Evolutionary conservation across 1,140 invertebrate genomes (phyloP).

Genomic region (Dysdera silvatica): DNA sequence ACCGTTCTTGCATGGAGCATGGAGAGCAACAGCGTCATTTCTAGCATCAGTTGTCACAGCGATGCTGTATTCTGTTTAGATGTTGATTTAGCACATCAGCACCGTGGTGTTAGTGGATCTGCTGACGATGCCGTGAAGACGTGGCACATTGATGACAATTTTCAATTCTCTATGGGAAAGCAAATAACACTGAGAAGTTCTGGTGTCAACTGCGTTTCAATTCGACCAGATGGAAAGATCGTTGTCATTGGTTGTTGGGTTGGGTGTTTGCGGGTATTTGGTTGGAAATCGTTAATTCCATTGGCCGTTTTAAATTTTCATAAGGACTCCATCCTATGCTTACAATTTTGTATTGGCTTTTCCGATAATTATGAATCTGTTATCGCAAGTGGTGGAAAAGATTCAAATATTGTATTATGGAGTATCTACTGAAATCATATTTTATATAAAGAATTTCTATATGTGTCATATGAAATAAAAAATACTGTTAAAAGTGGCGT

Average conservation of each 20-base stretch:
- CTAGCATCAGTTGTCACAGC: neutral
- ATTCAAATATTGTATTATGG: constrained; percentile 30
- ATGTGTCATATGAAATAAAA: no score
- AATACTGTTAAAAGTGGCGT: no score
- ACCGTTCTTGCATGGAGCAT: constrained; percentile 14
- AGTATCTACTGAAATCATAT: constrained; percentile 25
- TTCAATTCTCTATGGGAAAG: neutral
- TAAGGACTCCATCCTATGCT: constrained; percentile 22
- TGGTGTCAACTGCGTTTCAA: constrained; percentile 60
- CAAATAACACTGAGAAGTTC: constrained; percentile 48
- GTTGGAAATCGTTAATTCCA: constrained; percentile 64
- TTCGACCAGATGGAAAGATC: constrained; percentile 63
- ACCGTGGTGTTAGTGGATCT: constrained; percentile 20
- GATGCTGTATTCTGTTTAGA: constrained; percentile 18
- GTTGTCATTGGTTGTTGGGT: constrained; percentile 69
- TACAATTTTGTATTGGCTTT: constrained; percentile 2
- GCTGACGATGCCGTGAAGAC: constrained; percentile 6
- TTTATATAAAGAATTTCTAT: no score
- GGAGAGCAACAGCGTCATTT: neutral
- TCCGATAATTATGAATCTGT: constrained; percentile 8
- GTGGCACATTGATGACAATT: constrained; percentile 9
- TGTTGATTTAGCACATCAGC: neutral
- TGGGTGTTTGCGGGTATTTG: constrained; percentile 62
- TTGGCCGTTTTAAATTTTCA: constrained; percentile 59
- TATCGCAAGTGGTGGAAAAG: constrained; percentile 26